Percentiles rank a stretch among this genome's conserved stretches.
phyloP scores from a whole-genome alignment of 2,888 invertebrate species.

The Meganola albula region DNA sequence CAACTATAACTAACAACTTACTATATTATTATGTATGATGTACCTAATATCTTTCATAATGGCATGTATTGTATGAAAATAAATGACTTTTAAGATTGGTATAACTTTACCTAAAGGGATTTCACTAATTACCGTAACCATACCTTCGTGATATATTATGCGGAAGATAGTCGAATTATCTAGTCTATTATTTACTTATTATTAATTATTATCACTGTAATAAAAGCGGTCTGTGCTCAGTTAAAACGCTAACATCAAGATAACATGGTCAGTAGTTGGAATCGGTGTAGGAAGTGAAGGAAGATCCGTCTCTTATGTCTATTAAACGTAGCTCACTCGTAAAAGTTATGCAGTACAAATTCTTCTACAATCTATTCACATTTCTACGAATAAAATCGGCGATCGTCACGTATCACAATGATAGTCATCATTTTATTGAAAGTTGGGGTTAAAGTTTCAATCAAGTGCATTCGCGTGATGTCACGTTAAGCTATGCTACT shows the following conservation, averaged over 20 bases:
- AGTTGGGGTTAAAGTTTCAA: too few species aligned
- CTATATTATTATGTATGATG: constrained; percentile 28
- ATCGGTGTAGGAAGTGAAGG: constrained; percentile 27
- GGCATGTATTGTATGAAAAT: constrained; percentile 55
- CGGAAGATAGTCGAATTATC: constrained; percentile 7
- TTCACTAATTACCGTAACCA: constrained; percentile 20
- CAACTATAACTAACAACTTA: constrained; percentile 43
- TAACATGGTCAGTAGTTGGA: constrained; percentile 20
- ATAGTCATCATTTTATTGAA: too few species aligned
- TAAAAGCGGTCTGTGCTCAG: constrained; percentile 16
- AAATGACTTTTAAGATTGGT: constrained; percentile 51
- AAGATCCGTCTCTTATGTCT: constrained; percentile 48
- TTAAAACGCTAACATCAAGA: too few species aligned
- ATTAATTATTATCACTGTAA: constrained; percentile 7
- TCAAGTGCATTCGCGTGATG: too few species aligned
- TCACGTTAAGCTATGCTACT: too few species aligned
- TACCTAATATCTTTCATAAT: constrained; percentile 19
- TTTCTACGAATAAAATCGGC: constrained; percentile 15
- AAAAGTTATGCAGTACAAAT: constrained; percentile 36
- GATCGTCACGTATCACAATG: neutral
- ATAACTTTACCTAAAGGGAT: constrained; percentile 37
- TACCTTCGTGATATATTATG: constrained; percentile 7
- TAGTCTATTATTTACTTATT: constrained; percentile 6
- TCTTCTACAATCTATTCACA: constrained; percentile 31
- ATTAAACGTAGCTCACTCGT: constrained; percentile 55